Evolutionary conservation across 2,113 vertebrate species (phyloP).

Genomic region (Myodes glareolus): DNA sequence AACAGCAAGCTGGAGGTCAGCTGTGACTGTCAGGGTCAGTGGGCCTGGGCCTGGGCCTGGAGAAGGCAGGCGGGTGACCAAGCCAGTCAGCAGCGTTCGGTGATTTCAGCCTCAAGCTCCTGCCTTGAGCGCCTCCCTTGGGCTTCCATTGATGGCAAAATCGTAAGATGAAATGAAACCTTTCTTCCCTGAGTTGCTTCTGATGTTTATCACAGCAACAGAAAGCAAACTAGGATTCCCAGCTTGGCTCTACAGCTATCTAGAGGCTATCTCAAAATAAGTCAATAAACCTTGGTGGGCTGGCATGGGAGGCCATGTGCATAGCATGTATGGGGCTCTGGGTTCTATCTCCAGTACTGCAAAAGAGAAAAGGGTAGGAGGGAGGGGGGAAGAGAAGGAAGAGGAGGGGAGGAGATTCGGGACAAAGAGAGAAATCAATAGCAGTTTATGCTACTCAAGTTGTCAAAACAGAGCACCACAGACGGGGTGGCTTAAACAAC

Average conservation of each 20-base stretch:
- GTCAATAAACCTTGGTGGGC: not conserved
- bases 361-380: not conserved
- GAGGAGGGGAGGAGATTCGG: no score
- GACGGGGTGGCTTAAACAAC: not conserved
- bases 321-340: not conserved
- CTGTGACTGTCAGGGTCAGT: not conserved
- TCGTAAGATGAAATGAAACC: not conserved
- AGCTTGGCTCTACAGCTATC: not conserved
- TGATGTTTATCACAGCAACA: not conserved
- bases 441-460: not conserved
- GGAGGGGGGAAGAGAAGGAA: not conserved
- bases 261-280: not conserved
- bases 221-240: not conserved
- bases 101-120: not conserved
- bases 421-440: not conserved
- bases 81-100: no score
- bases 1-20: not conserved
- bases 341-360: not conserved
- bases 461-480: not conserved
- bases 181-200: not conserved
- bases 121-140: not conserved
- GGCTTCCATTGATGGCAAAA: not conserved
- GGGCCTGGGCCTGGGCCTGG: not conserved
- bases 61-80: not conserved
- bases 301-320: not conserved